These are phyloP conservation scores for Eupithecia abbreviata DNA, from an alignment of 2,888 invertebrate species.

Conservation along the genomic window DNA sequence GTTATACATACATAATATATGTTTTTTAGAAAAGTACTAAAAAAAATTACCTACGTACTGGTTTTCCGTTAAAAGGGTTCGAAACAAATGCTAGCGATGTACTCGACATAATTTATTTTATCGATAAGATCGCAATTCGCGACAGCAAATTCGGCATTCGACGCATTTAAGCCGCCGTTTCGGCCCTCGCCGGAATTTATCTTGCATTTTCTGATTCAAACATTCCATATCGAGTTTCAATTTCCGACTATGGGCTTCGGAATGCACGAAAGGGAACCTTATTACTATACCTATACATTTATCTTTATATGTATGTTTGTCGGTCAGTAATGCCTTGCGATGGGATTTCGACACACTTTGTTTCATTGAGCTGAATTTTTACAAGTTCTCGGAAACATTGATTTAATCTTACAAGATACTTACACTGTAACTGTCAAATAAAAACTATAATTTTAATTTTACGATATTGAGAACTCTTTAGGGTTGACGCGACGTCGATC, in stretches of 20 bases:
- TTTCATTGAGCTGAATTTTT: constrained; percentile 10
- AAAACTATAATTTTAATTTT: background rate
- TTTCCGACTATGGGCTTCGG: constrained; percentile 19
- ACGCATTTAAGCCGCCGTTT: constrained; percentile 16
- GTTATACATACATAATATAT: background rate
- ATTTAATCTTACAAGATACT: background rate
- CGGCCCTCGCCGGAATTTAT: constrained; percentile 20
- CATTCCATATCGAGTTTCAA: constrained; percentile 33
- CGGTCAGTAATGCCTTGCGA: constrained; percentile 18
- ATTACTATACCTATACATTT: constrained; percentile 21
- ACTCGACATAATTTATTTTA: constrained; percentile 6
- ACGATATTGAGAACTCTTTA: background rate
- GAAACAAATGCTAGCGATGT: background rate
- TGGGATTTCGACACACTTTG: constrained; percentile 21
- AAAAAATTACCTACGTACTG: background rate
- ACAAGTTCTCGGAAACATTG: constrained; percentile 1
- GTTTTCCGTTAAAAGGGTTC: background rate
- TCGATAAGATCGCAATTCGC: constrained; percentile 13
- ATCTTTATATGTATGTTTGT: constrained; percentile 29
- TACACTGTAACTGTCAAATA: background rate
- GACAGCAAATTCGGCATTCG: constrained; percentile 13
- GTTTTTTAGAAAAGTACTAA: background rate
- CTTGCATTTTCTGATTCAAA: constrained; percentile 28
- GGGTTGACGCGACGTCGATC: background rate
- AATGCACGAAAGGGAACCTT: constrained; percentile 25